Evolutionary conservation across 2,797 vertebrate species (phyloP).

Genomic region (Sebastes hopkinsi): DNA sequence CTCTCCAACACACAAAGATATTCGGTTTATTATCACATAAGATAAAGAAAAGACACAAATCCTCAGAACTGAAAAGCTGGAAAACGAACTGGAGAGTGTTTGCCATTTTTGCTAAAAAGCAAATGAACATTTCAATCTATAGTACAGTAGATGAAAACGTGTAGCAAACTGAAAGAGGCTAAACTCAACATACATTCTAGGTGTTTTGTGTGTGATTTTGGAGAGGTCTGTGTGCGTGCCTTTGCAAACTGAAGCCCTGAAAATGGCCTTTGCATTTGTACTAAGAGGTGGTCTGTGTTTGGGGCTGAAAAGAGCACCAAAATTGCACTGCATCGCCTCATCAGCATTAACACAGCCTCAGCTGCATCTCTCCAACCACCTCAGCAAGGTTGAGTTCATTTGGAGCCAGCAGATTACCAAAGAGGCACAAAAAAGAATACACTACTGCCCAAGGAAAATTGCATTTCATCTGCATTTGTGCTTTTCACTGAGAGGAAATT

Average conservation of each 20-base stretch:
- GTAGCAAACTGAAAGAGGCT: not conserved
- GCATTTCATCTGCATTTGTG: not conserved
- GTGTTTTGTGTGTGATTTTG: not conserved
- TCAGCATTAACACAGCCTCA: not conserved
- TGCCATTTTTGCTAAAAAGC: not conserved
- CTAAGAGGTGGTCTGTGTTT: not conserved
- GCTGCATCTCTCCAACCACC: not conserved
- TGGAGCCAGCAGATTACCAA: not conserved
- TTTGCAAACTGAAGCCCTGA: not conserved
- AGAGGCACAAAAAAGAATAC: not conserved
- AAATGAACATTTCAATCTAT: not conserved
- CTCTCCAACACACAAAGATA: too few species aligned
- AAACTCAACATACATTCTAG: not conserved
- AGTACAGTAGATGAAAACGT: not conserved
- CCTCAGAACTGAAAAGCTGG: not conserved
- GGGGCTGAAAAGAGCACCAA: not conserved
- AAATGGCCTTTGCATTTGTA: not conserved
- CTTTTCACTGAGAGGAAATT: not conserved
- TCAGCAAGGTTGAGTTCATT: not conserved
- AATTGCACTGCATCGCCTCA: not conserved
- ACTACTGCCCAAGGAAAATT: not conserved
- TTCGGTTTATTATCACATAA: not conserved
- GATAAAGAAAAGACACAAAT: not conserved
- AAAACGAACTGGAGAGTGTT: rapidly evolving
- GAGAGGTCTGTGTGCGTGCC: not conserved